A percentile compares a stretch with the other conserved stretches of the same genome.
phyloP scores from a whole-genome alignment of 1,140 invertebrate genomes.

The Ganaspis sp. region DNA sequence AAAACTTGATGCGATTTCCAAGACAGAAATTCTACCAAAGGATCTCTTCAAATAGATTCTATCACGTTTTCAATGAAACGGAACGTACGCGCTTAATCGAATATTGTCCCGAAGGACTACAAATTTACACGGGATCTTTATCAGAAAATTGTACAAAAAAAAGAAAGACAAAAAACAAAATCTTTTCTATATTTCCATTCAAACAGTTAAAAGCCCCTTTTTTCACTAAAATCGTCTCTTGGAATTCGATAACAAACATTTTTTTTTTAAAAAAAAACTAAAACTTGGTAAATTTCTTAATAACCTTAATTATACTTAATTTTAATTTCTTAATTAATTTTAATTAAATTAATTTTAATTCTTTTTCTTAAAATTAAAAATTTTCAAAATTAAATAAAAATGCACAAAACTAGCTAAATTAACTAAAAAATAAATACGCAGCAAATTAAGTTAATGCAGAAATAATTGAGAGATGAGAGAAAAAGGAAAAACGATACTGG shows the following conservation, averaged over 20 bases:
- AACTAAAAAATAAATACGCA: neutral
- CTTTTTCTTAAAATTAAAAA: too few species aligned
- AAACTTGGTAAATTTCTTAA: too few species aligned
- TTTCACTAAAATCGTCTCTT: too few species aligned
- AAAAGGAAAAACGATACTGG: constrained; percentile 1
- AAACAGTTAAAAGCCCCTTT: too few species aligned
- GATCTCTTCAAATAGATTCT: constrained; percentile 6
- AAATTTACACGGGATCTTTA: constrained; percentile 9
- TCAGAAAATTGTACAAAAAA: constrained; percentile 4
- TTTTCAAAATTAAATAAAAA: neutral
- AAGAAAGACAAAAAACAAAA: neutral
- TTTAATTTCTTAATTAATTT: too few species aligned
- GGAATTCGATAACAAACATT: too few species aligned
- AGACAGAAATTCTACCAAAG: neutral
- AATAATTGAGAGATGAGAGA: neutral
- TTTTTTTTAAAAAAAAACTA: too few species aligned
- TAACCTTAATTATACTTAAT: too few species aligned
- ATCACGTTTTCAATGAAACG: constrained; percentile 20
- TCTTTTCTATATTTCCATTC: neutral
- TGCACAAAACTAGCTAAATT: too few species aligned
- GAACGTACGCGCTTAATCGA: constrained; percentile 5
- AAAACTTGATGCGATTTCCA: neutral
- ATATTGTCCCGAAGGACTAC: constrained; percentile 13
- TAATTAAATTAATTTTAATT: too few species aligned
- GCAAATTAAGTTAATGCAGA: neutral